Conservation (phyloP, 2,797 vertebrate genomes). For the Enteromius argenteus region DNA sequence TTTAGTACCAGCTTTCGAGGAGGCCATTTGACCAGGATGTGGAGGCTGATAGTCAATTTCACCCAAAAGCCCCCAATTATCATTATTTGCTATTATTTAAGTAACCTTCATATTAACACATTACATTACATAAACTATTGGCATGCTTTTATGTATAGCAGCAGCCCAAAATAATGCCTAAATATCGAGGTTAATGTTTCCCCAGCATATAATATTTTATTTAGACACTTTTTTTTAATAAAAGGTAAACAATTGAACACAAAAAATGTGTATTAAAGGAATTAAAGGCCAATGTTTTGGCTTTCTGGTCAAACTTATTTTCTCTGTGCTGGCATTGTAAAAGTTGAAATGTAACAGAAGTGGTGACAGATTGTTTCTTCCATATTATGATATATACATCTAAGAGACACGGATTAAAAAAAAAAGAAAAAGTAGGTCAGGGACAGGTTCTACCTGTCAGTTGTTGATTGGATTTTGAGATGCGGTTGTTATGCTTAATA, state of each 20-base stretch:
- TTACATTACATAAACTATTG: background rate
- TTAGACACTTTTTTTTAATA: background rate
- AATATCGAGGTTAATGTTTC: background rate
- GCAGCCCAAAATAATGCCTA: background rate
- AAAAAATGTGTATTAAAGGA: background rate
- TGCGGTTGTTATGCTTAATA: background rate
- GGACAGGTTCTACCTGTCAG: background rate
- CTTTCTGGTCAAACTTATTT: background rate
- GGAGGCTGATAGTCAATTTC: background rate
- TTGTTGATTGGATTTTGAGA: conserved; percentile 4
- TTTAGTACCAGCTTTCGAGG: background rate
- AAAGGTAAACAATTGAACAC: background rate
- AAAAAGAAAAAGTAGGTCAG: background rate
- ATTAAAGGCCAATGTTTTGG: background rate
- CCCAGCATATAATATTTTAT: background rate
- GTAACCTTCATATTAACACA: background rate
- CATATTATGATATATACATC: background rate
- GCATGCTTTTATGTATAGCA: background rate
- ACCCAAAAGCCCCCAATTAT: background rate
- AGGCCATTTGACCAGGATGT: background rate
- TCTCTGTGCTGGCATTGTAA: background rate
- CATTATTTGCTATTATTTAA: background rate
- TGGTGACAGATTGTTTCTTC: background rate
- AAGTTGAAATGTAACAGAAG: background rate
- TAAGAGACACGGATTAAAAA: background rate